Evolutionary conservation across 2,113 vertebrate genomes (phyloP).

Genomic region (Tetrao urogallus): DNA sequence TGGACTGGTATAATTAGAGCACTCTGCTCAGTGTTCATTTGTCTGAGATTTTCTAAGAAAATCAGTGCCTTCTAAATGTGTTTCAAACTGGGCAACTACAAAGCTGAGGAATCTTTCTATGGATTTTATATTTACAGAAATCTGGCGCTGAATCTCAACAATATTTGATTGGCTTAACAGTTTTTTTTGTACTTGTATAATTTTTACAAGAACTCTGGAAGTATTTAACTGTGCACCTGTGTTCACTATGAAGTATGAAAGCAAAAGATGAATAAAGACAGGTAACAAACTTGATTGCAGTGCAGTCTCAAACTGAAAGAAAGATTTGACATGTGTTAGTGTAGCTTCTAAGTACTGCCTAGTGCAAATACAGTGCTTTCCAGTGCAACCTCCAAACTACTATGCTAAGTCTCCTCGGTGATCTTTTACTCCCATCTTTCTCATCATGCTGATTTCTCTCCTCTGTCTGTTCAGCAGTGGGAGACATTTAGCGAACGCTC

Average conservation of each 20-base stretch:
- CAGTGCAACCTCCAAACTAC: slow-evolving; percentile 79
- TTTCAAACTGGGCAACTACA: neutral
- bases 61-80: fast-evolving
- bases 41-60: neutral
- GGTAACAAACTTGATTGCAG: neutral
- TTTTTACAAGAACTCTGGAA: neutral
- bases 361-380: slow-evolving; percentile 41
- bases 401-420: slow-evolving; percentile 77
- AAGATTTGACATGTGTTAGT: neutral
- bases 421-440: slow-evolving; percentile 77
- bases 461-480: slow-evolving; percentile 99
- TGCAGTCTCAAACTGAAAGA: neutral
- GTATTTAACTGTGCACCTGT: neutral
- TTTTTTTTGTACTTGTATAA: neutral
- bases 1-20: neutral
- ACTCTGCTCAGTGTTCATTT: neutral
- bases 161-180: neutral
- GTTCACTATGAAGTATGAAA: neutral
- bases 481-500: slow-evolving; percentile 99
- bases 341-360: neutral
- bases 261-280: neutral
- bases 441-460: slow-evolving; percentile 89
- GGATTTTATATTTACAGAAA: neutral
- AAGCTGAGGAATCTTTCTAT: neutral
- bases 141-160: neutral